phyloP scores from a whole-genome alignment of 1,140 invertebrate species.

The Diabrotica undecimpunctata region DNA sequence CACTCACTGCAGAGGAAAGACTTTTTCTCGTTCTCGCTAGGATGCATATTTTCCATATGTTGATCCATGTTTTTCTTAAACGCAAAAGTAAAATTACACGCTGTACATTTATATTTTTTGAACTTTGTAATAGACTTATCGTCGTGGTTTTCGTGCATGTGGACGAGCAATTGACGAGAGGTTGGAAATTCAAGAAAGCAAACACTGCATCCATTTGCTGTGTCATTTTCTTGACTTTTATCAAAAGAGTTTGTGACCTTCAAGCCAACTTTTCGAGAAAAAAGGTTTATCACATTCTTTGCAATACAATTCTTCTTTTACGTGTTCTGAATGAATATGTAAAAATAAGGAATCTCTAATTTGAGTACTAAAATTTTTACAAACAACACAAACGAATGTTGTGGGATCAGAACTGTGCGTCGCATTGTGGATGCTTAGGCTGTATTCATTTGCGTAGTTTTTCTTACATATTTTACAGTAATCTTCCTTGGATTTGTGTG shows the following conservation, averaged over 20 bases:
- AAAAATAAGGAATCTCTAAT: background rate
- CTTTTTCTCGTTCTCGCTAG: background rate
- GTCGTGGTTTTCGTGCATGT: background rate
- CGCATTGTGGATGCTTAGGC: background rate
- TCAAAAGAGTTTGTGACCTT: background rate
- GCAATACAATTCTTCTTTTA: background rate
- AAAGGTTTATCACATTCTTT: background rate
- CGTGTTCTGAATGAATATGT: background rate
- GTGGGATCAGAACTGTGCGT: background rate
- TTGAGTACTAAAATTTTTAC: background rate
- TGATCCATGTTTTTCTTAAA: background rate
- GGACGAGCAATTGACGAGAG: too few species aligned
- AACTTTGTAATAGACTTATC: too few species aligned
- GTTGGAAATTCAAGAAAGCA: too few species aligned
- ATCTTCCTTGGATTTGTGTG: constrained; percentile 21
- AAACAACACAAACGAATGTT: background rate
- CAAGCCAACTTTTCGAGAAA: background rate
- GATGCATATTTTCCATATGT: background rate
- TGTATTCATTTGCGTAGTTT: background rate
- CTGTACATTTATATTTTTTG: too few species aligned
- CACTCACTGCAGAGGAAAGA: background rate
- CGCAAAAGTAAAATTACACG: background rate
- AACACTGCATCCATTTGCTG: background rate
- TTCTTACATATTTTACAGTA: background rate
- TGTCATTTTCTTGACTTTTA: background rate